Conservation (phyloP, 1,140 invertebrate species). For the Luehdorfia chinensis region DNA sequence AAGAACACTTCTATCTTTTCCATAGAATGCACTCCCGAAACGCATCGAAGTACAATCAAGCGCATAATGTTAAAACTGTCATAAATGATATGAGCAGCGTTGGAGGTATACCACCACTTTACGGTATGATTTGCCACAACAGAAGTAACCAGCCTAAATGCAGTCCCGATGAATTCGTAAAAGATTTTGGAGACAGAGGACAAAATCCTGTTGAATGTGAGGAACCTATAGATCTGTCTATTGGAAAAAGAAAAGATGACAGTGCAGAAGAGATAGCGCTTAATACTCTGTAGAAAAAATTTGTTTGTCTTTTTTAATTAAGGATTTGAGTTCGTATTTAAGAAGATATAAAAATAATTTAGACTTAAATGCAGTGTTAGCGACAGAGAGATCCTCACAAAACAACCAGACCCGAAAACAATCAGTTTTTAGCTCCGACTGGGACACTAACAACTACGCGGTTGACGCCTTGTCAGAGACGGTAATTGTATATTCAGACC, state of each 20-base stretch:
- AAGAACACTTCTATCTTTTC: not conserved
- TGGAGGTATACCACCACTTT: constrained; percentile 25
- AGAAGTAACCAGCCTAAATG: constrained; percentile 8
- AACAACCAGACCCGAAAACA: too few relatives aligned
- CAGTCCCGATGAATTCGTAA: constrained; percentile 9
- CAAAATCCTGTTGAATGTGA: constrained; percentile 22
- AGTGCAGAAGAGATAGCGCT: too few relatives aligned
- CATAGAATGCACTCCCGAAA: constrained; percentile 41
- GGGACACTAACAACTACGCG: too few relatives aligned
- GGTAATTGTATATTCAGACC: too few relatives aligned
- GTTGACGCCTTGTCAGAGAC: too few relatives aligned
- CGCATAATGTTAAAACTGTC: constrained; percentile 11
- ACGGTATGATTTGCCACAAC: constrained; percentile 45
- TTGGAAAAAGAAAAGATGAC: constrained; percentile 29
- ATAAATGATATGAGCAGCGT: not conserved
- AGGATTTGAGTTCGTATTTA: too few relatives aligned
- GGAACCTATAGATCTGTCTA: constrained; percentile 51
- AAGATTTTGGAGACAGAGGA: constrained; percentile 1
- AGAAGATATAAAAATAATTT: too few relatives aligned
- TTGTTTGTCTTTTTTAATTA: too few relatives aligned
- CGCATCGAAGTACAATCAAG: constrained; percentile 21
- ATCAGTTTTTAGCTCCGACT: too few relatives aligned
- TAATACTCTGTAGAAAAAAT: too few relatives aligned
- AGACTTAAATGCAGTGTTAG: too few relatives aligned
- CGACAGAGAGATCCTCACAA: too few relatives aligned